Conservation (phyloP, 2,113 vertebrate genomes). For the Larimichthys crocea region DNA sequence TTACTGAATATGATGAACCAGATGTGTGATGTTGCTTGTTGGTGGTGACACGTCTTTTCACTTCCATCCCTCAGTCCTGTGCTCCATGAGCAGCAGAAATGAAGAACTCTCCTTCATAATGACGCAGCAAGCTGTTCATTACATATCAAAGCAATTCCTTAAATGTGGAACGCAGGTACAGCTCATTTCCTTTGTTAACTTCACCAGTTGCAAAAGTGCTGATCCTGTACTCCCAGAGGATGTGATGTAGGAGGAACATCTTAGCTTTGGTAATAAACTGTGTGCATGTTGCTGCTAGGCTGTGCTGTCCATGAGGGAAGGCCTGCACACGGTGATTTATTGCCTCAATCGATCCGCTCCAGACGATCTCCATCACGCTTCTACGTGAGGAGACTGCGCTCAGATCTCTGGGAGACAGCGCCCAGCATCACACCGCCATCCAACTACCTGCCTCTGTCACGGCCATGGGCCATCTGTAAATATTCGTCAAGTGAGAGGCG, state of each 20-base stretch:
- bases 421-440: not conserved
- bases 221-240: not conserved
- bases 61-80: no score
- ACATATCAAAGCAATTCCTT: not conserved
- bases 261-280: constrained; percentile 38
- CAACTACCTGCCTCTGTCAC: constrained; percentile 8
- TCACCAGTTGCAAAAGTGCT: not conserved
- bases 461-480: constrained; percentile 12
- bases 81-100: not conserved
- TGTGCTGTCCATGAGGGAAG: constrained; percentile 40
- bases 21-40: no score
- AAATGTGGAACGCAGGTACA: not conserved
- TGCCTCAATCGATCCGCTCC: constrained; percentile 60
- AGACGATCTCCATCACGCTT: constrained; percentile 70
- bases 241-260: not conserved
- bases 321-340: constrained; percentile 69
- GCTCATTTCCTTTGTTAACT: not conserved
- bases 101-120: not conserved
- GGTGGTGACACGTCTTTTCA: no score
- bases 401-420: constrained; percentile 21
- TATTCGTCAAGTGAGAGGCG: not conserved
- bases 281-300: constrained; percentile 11
- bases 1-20: no score
- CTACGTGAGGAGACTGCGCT: constrained; percentile 72
- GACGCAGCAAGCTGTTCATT: no score